A percentile compares a stretch with the other conserved stretches of the same genome.
Evolutionary conservation across 1,140 invertebrate genomes (phyloP).

Genomic region (Zeugodacus cucurbitae): DNA sequence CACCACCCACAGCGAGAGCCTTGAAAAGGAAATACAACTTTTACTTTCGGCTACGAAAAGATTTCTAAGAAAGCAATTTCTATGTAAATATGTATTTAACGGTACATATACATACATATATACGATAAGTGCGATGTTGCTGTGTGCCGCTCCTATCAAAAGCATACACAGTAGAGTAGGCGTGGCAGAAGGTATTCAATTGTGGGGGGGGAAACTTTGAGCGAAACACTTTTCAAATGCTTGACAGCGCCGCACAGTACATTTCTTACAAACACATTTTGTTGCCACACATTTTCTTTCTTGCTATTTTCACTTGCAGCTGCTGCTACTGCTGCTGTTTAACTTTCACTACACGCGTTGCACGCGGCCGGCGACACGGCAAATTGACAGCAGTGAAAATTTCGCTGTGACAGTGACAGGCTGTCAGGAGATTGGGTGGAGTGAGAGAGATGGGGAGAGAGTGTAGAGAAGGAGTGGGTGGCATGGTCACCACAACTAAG

Average conservation of each 20-base stretch:
- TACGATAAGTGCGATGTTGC: neutral
- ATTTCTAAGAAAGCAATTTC: slow-evolving; percentile 1
- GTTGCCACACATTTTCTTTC: neutral
- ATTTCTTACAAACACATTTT: neutral
- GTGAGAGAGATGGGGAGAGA: neutral
- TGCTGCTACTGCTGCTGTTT: slow-evolving; percentile 4
- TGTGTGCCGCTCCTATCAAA: neutral
- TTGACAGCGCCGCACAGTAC: neutral
- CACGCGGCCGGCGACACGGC: neutral
- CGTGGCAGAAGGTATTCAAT: neutral
- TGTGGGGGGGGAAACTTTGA: neutral
- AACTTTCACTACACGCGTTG: slow-evolving; percentile 20
- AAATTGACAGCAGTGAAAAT: slow-evolving; percentile 25
- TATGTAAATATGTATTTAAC: neutral
- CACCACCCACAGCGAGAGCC: neutral
- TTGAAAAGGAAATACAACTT: slow-evolving; percentile 29
- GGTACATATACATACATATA: neutral
- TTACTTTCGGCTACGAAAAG: neutral
- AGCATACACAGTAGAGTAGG: neutral
- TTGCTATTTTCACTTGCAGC: neutral
- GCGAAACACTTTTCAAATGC: neutral
- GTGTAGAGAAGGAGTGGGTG: neutral
- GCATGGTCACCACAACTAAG: neutral
- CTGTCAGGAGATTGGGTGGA: neutral
- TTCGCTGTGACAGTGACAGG: slow-evolving; percentile 18